Evolutionary conservation across 2,797 vertebrate species (phyloP).

Genomic region (Hirundo rustica): DNA sequence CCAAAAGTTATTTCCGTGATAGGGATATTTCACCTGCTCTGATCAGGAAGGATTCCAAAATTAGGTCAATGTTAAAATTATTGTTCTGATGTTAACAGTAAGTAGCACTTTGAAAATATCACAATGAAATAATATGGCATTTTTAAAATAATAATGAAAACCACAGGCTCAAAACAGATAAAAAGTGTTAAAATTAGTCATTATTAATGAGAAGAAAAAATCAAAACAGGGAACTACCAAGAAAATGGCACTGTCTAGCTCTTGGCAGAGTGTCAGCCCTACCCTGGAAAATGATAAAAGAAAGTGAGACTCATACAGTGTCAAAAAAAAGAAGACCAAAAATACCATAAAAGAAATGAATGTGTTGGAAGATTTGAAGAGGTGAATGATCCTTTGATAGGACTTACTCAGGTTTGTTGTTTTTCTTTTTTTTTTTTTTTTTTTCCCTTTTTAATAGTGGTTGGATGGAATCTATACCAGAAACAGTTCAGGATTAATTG

Average conservation of each 20-base stretch:
- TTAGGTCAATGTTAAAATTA: not conserved
- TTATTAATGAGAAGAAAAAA: not conserved
- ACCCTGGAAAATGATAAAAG: not conserved
- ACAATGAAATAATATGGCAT: not conserved
- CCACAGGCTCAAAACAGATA: not conserved
- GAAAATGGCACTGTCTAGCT: not conserved
- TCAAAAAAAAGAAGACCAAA: not conserved
- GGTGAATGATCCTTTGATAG: not conserved
- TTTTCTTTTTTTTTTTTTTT: not conserved
- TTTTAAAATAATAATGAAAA: not conserved
- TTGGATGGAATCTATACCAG: not conserved
- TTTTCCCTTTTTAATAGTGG: not conserved
- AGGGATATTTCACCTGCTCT: not conserved
- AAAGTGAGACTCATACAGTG: not conserved
- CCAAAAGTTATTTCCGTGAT: not conserved
- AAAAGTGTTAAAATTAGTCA: not conserved
- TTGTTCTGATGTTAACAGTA: not conserved
- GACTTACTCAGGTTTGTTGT: not conserved
- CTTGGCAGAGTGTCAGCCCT: not conserved
- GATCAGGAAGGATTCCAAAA: not conserved
- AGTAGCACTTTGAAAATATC: not conserved
- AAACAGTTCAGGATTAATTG: not conserved
- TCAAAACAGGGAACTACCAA: not conserved
- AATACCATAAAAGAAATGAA: not conserved
- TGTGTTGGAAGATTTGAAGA: not conserved